Percentiles rank a stretch among this genome's conserved stretches.
Conservation (phyloP, 2,113 vertebrate species). For the Lepus timidus region DNA sequence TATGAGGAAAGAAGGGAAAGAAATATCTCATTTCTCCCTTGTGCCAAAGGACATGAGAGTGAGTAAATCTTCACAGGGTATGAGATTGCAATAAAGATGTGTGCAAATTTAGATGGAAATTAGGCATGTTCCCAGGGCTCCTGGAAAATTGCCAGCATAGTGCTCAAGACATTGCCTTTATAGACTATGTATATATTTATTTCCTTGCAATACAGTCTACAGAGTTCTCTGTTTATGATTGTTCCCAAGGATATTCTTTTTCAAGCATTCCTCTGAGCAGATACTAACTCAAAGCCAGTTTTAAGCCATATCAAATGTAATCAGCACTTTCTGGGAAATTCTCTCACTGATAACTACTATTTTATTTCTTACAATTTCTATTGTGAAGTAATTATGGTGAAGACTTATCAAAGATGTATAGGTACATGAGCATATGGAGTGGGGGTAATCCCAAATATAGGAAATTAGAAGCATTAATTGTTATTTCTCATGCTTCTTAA, state of each 20-base stretch:
- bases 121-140: conserved; percentile 85
- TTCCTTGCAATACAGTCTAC: conserved; percentile 78
- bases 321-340: conserved; percentile 68
- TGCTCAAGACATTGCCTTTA: conserved; percentile 75
- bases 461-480: conserved; percentile 55
- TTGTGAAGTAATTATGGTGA: conserved; percentile 44
- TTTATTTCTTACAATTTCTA: conserved; percentile 62
- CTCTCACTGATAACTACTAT: conserved; percentile 53
- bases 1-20: neutral
- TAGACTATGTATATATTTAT: conserved; percentile 81
- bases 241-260: conserved; percentile 82
- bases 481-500: conserved; percentile 55
- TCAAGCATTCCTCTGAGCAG: conserved; percentile 74
- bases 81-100: conserved; percentile 81
- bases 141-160: conserved; percentile 81
- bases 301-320: conserved; percentile 73
- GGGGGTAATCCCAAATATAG: neutral
- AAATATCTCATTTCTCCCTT: conserved; percentile 52
- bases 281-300: conserved; percentile 75
- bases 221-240: conserved; percentile 79
- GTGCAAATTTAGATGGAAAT: conserved; percentile 84
- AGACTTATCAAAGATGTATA: conserved; percentile 42
- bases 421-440: neutral
- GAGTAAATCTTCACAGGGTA: conserved; percentile 82
- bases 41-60: conserved; percentile 72